phyloP scores from a whole-genome alignment of 1,140 invertebrate genomes.

The Ladona fulva region DNA sequence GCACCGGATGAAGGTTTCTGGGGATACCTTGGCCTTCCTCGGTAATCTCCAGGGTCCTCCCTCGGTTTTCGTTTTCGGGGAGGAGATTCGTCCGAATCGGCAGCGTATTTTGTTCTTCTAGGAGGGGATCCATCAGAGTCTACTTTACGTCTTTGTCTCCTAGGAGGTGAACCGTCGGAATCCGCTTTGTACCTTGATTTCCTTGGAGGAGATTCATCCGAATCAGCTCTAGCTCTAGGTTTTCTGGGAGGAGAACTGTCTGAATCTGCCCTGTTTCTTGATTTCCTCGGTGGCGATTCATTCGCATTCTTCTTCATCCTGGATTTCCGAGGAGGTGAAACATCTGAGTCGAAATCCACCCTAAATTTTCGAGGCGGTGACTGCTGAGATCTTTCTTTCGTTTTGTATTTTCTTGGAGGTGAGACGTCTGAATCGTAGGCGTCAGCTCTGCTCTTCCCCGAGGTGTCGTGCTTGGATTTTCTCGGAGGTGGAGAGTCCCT shows the following conservation, averaged over 20 bases:
- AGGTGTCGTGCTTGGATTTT: constrained; percentile 11
- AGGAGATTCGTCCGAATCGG: constrained; percentile 31
- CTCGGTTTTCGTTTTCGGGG: constrained; percentile 3
- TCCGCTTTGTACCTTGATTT: constrained; percentile 29
- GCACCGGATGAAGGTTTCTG: constrained; percentile 14
- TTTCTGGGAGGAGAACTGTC: constrained; percentile 27
- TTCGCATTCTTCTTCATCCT: not conserved
- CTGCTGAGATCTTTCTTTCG: not conserved
- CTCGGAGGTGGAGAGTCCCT: not conserved
- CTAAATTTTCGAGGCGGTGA: not conserved
- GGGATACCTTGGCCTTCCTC: no score
- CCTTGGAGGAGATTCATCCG: constrained; percentile 20
- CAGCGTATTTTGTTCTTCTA: constrained; percentile 26
- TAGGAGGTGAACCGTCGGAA: constrained; percentile 31
- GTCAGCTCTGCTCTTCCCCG: constrained; percentile 6
- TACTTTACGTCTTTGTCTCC: constrained; percentile 24
- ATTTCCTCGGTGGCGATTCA: constrained; percentile 27
- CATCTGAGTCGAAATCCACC: constrained; percentile 23
- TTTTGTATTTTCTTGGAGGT: constrained; percentile 23
- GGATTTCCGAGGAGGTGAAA: constrained; percentile 24
- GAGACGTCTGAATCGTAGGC: constrained; percentile 25
- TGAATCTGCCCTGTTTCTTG: constrained; percentile 19
- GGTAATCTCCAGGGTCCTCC: no score
- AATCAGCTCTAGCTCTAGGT: constrained; percentile 20
- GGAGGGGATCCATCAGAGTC: constrained; percentile 33